Evolutionary conservation across 2,888 invertebrate genomes (phyloP).

Genomic region (Aquatica leii): DNA sequence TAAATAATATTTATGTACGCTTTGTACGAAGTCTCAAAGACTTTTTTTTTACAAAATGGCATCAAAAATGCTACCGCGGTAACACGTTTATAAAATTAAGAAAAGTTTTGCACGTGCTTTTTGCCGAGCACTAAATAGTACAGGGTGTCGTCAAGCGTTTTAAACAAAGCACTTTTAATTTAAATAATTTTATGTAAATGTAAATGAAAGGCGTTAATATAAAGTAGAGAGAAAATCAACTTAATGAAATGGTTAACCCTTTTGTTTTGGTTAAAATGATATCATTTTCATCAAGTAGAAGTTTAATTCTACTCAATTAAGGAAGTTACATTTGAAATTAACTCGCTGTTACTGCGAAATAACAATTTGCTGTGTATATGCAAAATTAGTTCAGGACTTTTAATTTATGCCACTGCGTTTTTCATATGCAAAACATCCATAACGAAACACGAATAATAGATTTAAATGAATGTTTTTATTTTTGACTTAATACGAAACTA

Average conservation of each 20-base stretch:
- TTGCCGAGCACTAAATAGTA: too few relatives aligned
- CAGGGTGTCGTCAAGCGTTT: too few relatives aligned
- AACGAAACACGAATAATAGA: too few relatives aligned
- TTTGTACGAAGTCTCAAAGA: too few relatives aligned
- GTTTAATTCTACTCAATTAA: constrained; percentile 27
- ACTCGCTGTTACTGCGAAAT: constrained; percentile 21
- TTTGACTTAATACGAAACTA: too few relatives aligned
- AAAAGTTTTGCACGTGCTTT: too few relatives aligned
- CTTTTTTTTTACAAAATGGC: too few relatives aligned
- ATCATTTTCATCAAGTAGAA: constrained; percentile 28
- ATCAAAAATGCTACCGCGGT: too few relatives aligned
- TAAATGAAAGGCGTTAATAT: constrained; percentile 18
- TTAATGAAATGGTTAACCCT: constrained; percentile 24
- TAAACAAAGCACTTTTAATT: constrained; percentile 12
- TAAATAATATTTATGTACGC: constrained; percentile 1
- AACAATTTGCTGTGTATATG: constrained; percentile 16
- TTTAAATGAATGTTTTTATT: too few relatives aligned
- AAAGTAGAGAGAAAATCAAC: constrained; percentile 24
- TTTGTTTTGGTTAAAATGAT: constrained; percentile 25
- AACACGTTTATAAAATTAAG: too few relatives aligned
- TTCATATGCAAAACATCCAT: too few relatives aligned
- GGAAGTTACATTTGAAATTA: constrained; percentile 22
- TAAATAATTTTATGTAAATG: constrained; percentile 28
- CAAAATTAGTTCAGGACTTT: constrained; percentile 18
- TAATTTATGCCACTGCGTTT: constrained; percentile 8